Base-by-base conservation (phyloP, 2,797 vertebrate species). In the Periparus ater region DNA sequence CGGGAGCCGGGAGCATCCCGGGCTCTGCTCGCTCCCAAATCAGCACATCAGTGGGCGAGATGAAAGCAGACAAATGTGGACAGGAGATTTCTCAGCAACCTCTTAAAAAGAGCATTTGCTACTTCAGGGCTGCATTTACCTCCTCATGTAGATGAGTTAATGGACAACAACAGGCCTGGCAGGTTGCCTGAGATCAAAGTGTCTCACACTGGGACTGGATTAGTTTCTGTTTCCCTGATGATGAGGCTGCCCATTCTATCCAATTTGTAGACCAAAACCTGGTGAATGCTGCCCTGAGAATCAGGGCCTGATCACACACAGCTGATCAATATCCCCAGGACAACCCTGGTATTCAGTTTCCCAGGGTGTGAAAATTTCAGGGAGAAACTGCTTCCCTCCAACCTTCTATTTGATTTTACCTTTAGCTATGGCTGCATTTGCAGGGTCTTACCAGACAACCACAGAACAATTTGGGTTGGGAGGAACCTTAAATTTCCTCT, bases 91-190 rank as follows among this genome's bases (percentile, higher is more conserved):
- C 88, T 90, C 61, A 1, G 84, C 36, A 91, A 77, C 21, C 74
- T 94, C 89, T 63, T 67, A 68, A 85, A 85, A 96, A 96, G 89
- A 95, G 88, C 85, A 77, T 74, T 85, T 85, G 83, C 84, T 83
- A 95, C 80, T 94, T 57, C 63, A 77, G 89, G 90, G 85, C 74
- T 72, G 61, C 54, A 13, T 91, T 82, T 79, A 79, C 88, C 91
- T 93, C 68, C 77, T 85, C 0, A 11, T 67, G 73, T 65, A 93
- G 91, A 76, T 29, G 80, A 93, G 80, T 71, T 95, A 87, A 95
- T 89, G 96, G 93, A 82, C 88, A 91, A 47, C 87, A 90, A 71
- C 80, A 88, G 80, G 42, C 57, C 88, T 95, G 88, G 94, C 93
- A 87, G 90, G 89, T 21, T 77, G 74, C 89, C 91, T 4, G 81